Percentiles rank a stretch among this genome's conserved stretches.
Conservation (phyloP, 1,140 invertebrate species). For the Metopolophium dirhodum region DNA sequence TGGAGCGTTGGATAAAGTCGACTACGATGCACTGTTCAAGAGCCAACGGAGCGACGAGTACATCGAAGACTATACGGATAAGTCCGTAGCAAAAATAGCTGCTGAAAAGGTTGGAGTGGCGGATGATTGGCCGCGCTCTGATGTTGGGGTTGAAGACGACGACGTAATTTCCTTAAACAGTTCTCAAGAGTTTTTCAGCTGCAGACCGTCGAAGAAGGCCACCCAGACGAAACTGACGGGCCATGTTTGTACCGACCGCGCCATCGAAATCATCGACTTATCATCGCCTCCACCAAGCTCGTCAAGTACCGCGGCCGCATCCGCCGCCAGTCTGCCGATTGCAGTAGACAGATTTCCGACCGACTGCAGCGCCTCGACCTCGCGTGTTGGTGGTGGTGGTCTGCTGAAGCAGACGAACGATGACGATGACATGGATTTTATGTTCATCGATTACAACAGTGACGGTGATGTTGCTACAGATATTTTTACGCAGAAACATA, state of each 20-base stretch:
- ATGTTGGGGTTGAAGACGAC: not conserved
- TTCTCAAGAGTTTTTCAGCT: conserved; percentile 16
- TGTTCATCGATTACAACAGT: not conserved
- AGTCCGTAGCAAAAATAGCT: not conserved
- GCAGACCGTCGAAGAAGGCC: not conserved
- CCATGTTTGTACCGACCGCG: not conserved
- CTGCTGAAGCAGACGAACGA: not conserved
- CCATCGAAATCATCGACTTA: not conserved
- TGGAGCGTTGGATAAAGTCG: not conserved
- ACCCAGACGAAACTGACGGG: not conserved
- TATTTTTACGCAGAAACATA: not conserved
- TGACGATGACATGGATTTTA: conserved; percentile 31
- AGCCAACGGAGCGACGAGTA: not conserved
- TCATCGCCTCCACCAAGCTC: not conserved
- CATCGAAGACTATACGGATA: not conserved
- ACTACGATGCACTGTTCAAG: not conserved
- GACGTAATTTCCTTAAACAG: not conserved
- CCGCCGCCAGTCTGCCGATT: not conserved
- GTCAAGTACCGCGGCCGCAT: not conserved
- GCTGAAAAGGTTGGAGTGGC: not conserved
- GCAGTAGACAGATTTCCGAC: not conserved
- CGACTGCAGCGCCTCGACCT: too few relatives aligned
- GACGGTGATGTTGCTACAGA: too few relatives aligned
- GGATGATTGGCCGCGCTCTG: too few relatives aligned
- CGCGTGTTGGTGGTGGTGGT: not conserved